Base-by-base conservation (phyloP, 2,113 vertebrate species). In the Coreoperca whiteheadi region DNA sequence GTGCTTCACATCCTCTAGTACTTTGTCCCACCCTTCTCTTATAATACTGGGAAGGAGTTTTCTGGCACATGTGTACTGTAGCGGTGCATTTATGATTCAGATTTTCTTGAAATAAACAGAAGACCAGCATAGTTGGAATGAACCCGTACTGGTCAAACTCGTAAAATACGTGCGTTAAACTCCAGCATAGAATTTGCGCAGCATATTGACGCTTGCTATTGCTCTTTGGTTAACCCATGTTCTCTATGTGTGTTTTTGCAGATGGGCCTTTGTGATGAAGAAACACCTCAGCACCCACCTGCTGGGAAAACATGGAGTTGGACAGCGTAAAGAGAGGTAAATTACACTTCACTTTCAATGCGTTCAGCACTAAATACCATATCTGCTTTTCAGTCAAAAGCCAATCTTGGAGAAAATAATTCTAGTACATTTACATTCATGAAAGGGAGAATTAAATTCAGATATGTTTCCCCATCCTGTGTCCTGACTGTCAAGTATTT, bases 241-340 rank as follows among this genome's bases (percentile, higher is more conserved):
- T 32, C 41, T 81, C 8, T 74, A 21, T 87, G 32, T 94, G 83
- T 91, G 28, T 88, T 77, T 91, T 94, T 89, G 28, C 85, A 99
- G 98, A 87, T 98, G 98, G 95, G 98, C 98, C 2, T 99, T 99
- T 95, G 98, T 99, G 85, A 99, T 99, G 98, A 99, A 99, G 96
- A 99, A 99, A 61, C 98, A 99, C 93, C 94, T 99, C 87, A 99
- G 97, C 90, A 99, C 97, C 57, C 98, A 99, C 87, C 94, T 99
- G 78, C 94, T 99, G 83, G 98, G 98, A 69, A 99, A 99, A 88
- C 98, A 99, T 3, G 97, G 98, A 91, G 96, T 99, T 70, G 98
- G 98, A 48, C 98, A 97, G 72, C 98, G 97, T 9, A 99, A 99
- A 94, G 98, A 99, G 94, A 98, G 98, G 98, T 99, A 97, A 95